Percentiles rank a stretch among this genome's conserved stretches.
Conservation (phyloP, 2,113 vertebrate genomes). For the Garra rufa region DNA sequence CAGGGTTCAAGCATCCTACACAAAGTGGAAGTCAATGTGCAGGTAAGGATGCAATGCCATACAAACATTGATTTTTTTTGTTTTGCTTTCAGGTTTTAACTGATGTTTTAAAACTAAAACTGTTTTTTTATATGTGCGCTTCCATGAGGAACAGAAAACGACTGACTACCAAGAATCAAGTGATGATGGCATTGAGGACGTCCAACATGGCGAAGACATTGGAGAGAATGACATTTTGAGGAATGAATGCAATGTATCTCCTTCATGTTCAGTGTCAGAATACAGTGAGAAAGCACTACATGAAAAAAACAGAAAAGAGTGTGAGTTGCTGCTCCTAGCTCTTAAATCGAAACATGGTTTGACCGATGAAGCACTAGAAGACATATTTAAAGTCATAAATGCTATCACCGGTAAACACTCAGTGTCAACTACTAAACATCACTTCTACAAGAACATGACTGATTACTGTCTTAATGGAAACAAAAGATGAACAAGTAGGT, state of each 20-base stretch:
- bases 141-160: not conserved
- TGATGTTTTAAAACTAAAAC: slow-evolving; percentile 8
- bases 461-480: slow-evolving; percentile 23
- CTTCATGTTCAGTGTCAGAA: not conserved
- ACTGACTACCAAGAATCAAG: slow-evolving; percentile 20
- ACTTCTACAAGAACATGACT: slow-evolving; percentile 4
- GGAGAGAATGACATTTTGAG: not conserved
- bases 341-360: slow-evolving; percentile 14
- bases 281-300: slow-evolving; percentile 16
- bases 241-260: slow-evolving; percentile 5
- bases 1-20: not conserved
- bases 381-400: slow-evolving; percentile 29
- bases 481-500: slow-evolving; percentile 9
- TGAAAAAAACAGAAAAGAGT: slow-evolving; percentile 10
- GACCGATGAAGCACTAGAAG: slow-evolving; percentile 7
- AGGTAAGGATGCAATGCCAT: not conserved
- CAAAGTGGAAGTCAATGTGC: too few species aligned
- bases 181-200: not conserved
- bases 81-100: not conserved
- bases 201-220: not conserved
- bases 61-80: not conserved
- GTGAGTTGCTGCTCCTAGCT: slow-evolving; percentile 11
- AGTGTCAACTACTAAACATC: slow-evolving; percentile 12
- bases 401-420: slow-evolving; percentile 16
- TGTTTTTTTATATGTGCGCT: not conserved